Base-by-base conservation (phyloP, 1,140 invertebrate genomes). In the Camponotus floridanus region DNA sequence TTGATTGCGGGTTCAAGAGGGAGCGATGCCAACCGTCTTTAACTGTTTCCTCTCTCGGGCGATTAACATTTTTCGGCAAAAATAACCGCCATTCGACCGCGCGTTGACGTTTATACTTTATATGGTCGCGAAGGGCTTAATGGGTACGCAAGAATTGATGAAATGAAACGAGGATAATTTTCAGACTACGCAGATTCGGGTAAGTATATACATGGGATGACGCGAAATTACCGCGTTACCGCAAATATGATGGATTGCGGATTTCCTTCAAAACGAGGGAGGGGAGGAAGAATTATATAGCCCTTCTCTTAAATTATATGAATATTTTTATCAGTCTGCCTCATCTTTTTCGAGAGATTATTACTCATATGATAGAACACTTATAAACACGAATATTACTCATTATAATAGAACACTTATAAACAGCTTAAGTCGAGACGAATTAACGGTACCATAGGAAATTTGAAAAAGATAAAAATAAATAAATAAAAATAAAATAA, bases 21-120 rank as follows among this genome's bases (percentile, higher is more conserved):
- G 8, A 33, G 1, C n/a, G n/a, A 57, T 21, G 51, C 31, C 74
- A n/a, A 33, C 51, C 11, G 11, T 18, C 73, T 73, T 81, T 71
- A 71, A 81, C 36, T 36, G 48, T 71, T 71, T 59, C 18, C 9
- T 42, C 6, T 71, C 9, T 21, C 21, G 48, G n/a, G 1, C 26
- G 3, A 73, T 73, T 71, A 73, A 71, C 65, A 59, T 59, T 80
- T 73, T 31, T 45, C 51, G 11, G 18, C 9, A 39, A 42, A 81
- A 61, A 57, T 81, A 45, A n/a, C 26, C 26, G 55, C 26, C 11
- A 26, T 31, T 59, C 9, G 26, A 57, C 26, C 11, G 42, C 18
- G 13, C 36, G 13, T 15, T 39, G 68, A 31, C 3, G 39, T 73
- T 73, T 80, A 18, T 80, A 70, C n/a, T 70, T 39, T 21, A 45